Evolutionary conservation across 2,888 invertebrate species (phyloP).

Genomic region (Melieria crassipennis): DNA sequence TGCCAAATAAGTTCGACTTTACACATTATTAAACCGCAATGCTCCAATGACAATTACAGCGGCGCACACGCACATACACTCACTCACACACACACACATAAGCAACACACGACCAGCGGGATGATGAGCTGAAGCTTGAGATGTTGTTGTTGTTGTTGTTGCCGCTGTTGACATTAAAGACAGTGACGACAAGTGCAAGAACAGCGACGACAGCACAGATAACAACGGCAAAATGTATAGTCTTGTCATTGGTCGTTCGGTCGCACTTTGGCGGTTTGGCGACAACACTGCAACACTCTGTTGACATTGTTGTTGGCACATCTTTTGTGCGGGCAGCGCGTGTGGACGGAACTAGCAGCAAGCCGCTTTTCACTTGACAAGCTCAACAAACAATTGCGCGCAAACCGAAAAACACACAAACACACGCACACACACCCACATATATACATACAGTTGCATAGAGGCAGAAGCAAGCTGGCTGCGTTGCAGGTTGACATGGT

Average conservation of each 20-base stretch:
- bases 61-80: not conserved
- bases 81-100: not conserved
- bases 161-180: constrained; percentile 12
- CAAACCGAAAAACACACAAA: not conserved
- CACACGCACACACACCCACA: not conserved
- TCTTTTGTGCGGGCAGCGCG: not conserved
- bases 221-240: constrained; percentile 29
- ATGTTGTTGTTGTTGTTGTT: not conserved
- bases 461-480: not conserved
- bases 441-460: not conserved
- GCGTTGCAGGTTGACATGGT: not conserved
- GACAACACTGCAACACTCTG: not conserved
- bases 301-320: not conserved
- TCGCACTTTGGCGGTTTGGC: not conserved
- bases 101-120: not conserved
- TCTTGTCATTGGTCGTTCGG: too few relatives aligned
- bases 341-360: not conserved
- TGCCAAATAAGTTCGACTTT: constrained; percentile 60
- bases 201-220: constrained; percentile 31
- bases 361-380: constrained; percentile 34
- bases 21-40: constrained; percentile 61
- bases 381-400: constrained; percentile 28
- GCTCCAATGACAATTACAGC: constrained; percentile 42
- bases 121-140: too few relatives aligned
- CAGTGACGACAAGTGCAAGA: constrained; percentile 24